Evolutionary conservation across 2,888 invertebrate genomes (phyloP).

Genomic region (Chironomus tentans): DNA sequence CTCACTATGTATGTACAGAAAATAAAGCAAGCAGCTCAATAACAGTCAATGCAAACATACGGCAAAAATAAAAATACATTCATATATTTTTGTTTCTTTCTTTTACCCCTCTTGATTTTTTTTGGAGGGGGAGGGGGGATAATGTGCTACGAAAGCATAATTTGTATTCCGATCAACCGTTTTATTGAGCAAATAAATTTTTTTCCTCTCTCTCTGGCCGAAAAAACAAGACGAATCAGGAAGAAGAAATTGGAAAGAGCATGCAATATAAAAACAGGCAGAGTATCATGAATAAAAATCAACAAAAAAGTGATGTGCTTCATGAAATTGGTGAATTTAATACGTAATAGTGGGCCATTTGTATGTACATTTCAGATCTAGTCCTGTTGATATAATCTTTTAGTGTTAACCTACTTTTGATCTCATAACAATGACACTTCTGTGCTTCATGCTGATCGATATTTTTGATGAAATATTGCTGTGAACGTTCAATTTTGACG

Average conservation of each 20-base stretch:
- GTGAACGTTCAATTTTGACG: too few species aligned
- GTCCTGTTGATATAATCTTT: too few species aligned
- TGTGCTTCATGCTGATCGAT: too few species aligned
- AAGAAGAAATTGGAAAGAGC: too few species aligned
- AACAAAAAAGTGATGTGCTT: neutral
- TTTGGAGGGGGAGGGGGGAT: neutral
- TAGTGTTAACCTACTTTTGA: too few species aligned
- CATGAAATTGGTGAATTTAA: neutral
- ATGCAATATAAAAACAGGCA: neutral
- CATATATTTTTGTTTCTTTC: neutral
- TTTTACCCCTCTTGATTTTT: too few species aligned
- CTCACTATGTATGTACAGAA: too few species aligned
- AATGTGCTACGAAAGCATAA: slow-evolving; percentile 7
- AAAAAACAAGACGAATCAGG: too few species aligned
- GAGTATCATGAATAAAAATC: neutral
- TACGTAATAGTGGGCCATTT: too few species aligned
- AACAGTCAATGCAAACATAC: slow-evolving; percentile 5
- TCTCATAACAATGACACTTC: too few species aligned
- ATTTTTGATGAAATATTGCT: too few species aligned
- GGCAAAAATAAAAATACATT: neutral
- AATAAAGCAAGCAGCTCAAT: neutral
- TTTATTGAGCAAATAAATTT: slow-evolving; percentile 23
- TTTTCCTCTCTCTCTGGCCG: neutral
- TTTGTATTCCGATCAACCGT: slow-evolving; percentile 23
- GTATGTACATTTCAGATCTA: neutral